These are phyloP conservation scores for Eilema depressum DNA, from an alignment of 2,888 invertebrate species.

Conservation along the genomic window DNA sequence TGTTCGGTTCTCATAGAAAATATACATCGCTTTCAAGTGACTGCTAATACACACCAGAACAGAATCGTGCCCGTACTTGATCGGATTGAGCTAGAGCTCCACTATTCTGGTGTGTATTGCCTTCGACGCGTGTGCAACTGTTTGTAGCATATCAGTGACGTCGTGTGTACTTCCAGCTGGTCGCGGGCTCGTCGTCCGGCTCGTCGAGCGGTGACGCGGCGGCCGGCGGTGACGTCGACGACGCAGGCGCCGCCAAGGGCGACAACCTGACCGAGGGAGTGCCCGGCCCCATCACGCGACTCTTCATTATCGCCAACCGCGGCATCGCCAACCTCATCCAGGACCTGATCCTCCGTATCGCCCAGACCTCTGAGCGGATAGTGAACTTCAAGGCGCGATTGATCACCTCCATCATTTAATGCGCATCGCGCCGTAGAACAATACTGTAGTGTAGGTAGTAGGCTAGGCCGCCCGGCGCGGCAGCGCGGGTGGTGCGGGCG, in stretches of 20 bases:
- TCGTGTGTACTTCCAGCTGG: constrained; percentile 87
- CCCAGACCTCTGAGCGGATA: constrained; percentile 96
- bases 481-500: constrained; percentile 22
- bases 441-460: constrained; percentile 63
- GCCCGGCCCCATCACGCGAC: constrained; percentile 94
- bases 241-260: constrained; percentile 86
- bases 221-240: constrained; percentile 82
- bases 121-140: neutral
- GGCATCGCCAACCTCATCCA: constrained; percentile 95
- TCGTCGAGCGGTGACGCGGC: constrained; percentile 84
- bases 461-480: constrained; percentile 28
- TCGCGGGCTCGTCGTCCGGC: constrained; percentile 89
- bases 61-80: neutral
- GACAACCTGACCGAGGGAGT: constrained; percentile 93
- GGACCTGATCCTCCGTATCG: constrained; percentile 95
- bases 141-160: neutral
- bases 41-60: constrained; percentile 4
- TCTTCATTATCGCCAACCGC: constrained; percentile 95
- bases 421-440: constrained; percentile 70
- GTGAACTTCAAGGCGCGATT: constrained; percentile 97
- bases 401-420: constrained; percentile 95
- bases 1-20: neutral
- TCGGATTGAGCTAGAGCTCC: neutral
- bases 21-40: neutral
- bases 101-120: constrained; percentile 7